Evolutionary conservation across 92 coral and sea anemone species (phyloP), one percentile per base, ranked within the genome.

Genomic region (Actinernus sp.): DNA sequence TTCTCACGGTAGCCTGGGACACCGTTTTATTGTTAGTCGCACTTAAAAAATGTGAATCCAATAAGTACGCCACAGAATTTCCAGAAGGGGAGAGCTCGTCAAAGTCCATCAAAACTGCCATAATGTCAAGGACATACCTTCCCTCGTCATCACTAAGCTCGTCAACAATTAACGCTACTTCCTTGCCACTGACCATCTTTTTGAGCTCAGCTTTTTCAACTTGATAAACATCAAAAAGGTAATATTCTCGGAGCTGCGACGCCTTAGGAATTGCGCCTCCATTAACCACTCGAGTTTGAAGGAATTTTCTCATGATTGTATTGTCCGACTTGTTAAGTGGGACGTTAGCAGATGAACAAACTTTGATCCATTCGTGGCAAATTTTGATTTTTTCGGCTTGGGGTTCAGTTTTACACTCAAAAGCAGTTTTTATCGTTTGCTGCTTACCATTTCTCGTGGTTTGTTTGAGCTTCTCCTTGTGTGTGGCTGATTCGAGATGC

Each of bases 321-420:
- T 73, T 86, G 46, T 86, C 72, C 0, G 87, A 65, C 66, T 85
- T 85, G 45, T 65, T 25, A 21, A 85, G 41, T 24, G 92, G 86
- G 58, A 78, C 79, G 31, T 85, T 85, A 2, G 78, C 76, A 4
- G 86, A 82, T 1, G 72, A 20, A 26, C 86, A 85, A 14, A 34
- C 82, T 13, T 36, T 71, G 13, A 78, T 70, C 91, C 86, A 85
- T 40, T 73, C 82, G 10, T 78, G 86, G 43, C 83, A 85, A n/a
- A 78, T 54, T 51, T 55, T 64, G 7, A 68, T 72, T 26, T 75
- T 76, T 31, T 76, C 84, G 4, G 27, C 50, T 5, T 68, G 78
- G 3, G 78, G 46, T 1, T 14, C 2, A 1, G 71, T 58, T 26
- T 78, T 69, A 22, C 55, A 55, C 14, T 69, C 41, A 20, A 69